phyloP scores from a whole-genome alignment of 1,140 invertebrate genomes.

The Listronotus bonariensis region DNA sequence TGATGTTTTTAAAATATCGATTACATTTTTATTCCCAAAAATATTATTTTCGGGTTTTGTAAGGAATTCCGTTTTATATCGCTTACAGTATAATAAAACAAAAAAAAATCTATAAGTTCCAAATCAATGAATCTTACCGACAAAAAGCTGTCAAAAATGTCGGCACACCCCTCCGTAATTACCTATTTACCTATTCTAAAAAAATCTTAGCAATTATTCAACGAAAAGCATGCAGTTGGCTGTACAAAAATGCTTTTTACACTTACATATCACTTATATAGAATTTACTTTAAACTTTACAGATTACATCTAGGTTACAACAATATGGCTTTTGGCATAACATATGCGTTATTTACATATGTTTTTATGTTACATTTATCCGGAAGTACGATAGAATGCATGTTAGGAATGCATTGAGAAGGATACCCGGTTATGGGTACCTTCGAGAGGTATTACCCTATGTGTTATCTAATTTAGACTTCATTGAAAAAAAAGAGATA shows the following conservation, averaged over 20 bases:
- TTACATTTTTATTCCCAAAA: too few species aligned
- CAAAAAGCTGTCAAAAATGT: background rate
- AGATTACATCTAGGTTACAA: constrained; percentile 21
- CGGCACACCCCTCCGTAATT: background rate
- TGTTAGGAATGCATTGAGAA: constrained; percentile 51
- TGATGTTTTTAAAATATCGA: too few species aligned
- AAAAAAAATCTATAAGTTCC: background rate
- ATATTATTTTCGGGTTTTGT: constrained; percentile 4
- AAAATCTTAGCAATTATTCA: constrained; percentile 35
- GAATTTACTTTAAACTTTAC: constrained; percentile 23
- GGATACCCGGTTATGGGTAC: background rate
- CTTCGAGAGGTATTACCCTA: background rate
- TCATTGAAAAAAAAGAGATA: constrained; percentile 3
- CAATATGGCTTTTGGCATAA: constrained; percentile 36
- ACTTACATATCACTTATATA: constrained; percentile 20
- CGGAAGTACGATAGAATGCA: constrained; percentile 47
- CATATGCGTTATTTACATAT: constrained; percentile 5
- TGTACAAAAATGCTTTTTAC: constrained; percentile 36
- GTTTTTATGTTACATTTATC: constrained; percentile 10
- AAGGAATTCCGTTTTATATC: too few species aligned
- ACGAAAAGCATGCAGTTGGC: constrained; percentile 33
- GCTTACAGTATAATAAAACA: background rate
- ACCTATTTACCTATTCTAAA: constrained; percentile 23
- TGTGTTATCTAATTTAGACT: constrained; percentile 12
- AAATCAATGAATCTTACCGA: background rate